These are phyloP conservation scores for Leptinotarsa juncta DNA, from an alignment of 2,888 invertebrate genomes.

Conservation along the genomic window DNA sequence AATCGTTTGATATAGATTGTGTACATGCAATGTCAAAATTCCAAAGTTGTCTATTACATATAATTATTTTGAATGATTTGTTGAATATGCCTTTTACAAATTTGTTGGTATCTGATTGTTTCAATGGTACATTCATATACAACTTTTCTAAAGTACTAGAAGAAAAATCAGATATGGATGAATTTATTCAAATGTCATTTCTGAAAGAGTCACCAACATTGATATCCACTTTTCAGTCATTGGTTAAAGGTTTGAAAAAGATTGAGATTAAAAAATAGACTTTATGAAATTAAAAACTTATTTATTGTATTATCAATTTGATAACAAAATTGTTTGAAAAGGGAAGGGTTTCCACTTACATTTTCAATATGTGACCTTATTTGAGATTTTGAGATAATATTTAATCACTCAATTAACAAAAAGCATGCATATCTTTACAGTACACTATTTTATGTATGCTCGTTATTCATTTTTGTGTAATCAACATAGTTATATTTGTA, in stretches of 20 bases:
- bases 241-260: neutral
- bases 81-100: constrained; percentile 1
- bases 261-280: neutral
- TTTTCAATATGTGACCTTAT: no score
- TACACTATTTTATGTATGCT: no score
- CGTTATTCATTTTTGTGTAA: no score
- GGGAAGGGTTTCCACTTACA: no score
- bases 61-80: constrained; percentile 4
- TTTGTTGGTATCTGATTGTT: constrained; percentile 5
- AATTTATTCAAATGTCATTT: neutral
- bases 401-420: no score
- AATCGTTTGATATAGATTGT: neutral
- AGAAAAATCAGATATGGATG: constrained; percentile 3
- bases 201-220: neutral
- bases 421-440: no score
- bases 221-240: neutral
- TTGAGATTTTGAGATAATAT: no score
- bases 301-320: no score
- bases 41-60: constrained; percentile 3
- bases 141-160: constrained; percentile 1
- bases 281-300: no score
- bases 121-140: constrained; percentile 9
- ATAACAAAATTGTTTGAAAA: no score
- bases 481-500: no score
- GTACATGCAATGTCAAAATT: constrained; percentile 5